Percentiles rank a stretch among this genome's conserved stretches.
Evolutionary conservation across 2,113 vertebrate species (phyloP).

Genomic region (Sceloporus tristichus): DNA sequence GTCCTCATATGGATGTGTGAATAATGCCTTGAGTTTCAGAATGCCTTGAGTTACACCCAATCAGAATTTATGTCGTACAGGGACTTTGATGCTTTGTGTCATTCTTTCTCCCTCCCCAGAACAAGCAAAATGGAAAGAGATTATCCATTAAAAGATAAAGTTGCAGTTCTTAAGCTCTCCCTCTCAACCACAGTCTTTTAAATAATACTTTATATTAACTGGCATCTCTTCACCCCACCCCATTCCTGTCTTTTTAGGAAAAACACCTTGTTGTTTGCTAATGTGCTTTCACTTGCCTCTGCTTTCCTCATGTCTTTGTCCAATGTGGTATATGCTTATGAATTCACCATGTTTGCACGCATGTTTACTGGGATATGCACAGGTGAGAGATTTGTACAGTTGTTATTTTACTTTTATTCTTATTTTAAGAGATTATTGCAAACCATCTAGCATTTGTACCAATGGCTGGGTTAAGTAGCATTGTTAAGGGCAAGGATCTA

Average conservation of each 20-base stretch:
- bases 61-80: background rate
- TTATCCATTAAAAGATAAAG: background rate
- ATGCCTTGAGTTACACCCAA: too few species aligned
- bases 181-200: background rate
- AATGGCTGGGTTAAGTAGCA: too few species aligned
- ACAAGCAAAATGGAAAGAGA: background rate
- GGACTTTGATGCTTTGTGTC: background rate
- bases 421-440: background rate
- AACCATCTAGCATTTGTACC: background rate
- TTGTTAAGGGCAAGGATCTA: background rate
- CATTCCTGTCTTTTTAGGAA: background rate
- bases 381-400: conserved; percentile 71
- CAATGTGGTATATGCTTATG: conserved; percentile 75
- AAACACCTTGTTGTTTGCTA: background rate
- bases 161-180: background rate
- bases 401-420: too few species aligned
- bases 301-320: background rate
- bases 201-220: background rate
- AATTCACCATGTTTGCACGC: conserved; percentile 84
- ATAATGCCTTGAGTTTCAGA: too few species aligned
- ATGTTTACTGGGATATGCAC: conserved; percentile 88
- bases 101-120: background rate
- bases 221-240: background rate
- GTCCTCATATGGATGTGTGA: too few species aligned
- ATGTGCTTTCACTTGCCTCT: background rate